Evolutionary conservation across 2,113 vertebrate species (phyloP), one percentile per base, ranked within the genome.

Genomic region (Piaya cayana): DNA sequence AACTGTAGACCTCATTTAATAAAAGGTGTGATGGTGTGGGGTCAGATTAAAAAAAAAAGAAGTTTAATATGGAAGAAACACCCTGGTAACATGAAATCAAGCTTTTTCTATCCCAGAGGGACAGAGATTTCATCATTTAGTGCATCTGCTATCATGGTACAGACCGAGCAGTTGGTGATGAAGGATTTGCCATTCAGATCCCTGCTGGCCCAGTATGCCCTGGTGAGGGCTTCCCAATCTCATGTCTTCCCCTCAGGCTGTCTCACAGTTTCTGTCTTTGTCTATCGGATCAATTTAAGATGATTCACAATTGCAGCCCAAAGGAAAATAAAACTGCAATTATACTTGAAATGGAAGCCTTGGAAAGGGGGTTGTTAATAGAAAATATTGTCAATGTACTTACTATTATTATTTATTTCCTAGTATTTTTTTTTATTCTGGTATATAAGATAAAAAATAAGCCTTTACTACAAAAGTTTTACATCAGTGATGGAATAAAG

Each of bases 301-400:
- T 77, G 92, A 96, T 82, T 88, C 60, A 90, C 23, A 67, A 59
- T 49, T 75, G 83, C 22, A 93, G 43, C 50, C 67, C n/a, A 37
- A 80, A 78, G 49, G 50, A 37, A 6, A 18, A 65, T 68, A 75
- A 65, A 74, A 67, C 32, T 1, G 30, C 27, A 74, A 80, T 93
- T 88, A 86, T 49, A 79, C 6, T 65, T 65, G 79, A 93, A 88
- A 93, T 36, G 65, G 74, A 93, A 86, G 60, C 45, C 21, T 69
- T 69, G 49, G 63, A 87, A 85, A 53, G 29, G 32, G 19, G 16
- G 6, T 3, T 47, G 37, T 8, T 76, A 67, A 42, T 30, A 77
- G 84, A 78, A 95, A 90, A 60, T 32, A 16, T 8, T 50, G 47
- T 10, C 9, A 10, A 21, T 4, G 23, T 45, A 78, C 34, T 74